Conservation (phyloP, 2,113 vertebrate species). For the Ondatra zibethicus region DNA sequence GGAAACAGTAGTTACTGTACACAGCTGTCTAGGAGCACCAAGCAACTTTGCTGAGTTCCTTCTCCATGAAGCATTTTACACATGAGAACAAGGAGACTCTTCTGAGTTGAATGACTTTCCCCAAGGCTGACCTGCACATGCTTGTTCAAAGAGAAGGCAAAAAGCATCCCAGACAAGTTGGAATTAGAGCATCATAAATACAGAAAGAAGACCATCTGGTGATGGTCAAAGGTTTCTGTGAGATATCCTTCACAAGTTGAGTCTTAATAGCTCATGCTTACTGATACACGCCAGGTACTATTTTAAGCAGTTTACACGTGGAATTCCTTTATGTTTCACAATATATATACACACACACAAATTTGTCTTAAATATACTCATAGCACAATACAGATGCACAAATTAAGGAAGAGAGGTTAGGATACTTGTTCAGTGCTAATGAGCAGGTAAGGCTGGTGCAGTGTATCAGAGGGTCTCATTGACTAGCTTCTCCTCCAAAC, state of each 20-base stretch:
- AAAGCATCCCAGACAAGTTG: neutral
- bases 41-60: neutral
- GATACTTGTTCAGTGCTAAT: neutral
- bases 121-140: neutral
- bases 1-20: neutral
- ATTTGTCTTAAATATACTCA: neutral
- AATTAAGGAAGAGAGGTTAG: neutral
- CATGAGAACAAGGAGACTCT: neutral
- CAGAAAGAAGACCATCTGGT: neutral
- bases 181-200: slow-evolving; percentile 1
- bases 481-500: neutral
- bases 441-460: neutral
- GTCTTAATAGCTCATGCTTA: neutral
- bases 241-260: neutral
- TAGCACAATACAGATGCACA: neutral
- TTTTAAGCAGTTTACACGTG: neutral
- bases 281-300: neutral
- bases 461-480: neutral
- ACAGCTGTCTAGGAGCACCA: neutral
- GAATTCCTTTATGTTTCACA: neutral
- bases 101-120: neutral
- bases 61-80: neutral
- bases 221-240: neutral
- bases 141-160: neutral
- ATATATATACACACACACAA: neutral